Evolutionary conservation across 2,888 invertebrate genomes (phyloP), one percentile per base, ranked within the genome.

Genomic region (Kuschelorhynchus macadamiae): DNA sequence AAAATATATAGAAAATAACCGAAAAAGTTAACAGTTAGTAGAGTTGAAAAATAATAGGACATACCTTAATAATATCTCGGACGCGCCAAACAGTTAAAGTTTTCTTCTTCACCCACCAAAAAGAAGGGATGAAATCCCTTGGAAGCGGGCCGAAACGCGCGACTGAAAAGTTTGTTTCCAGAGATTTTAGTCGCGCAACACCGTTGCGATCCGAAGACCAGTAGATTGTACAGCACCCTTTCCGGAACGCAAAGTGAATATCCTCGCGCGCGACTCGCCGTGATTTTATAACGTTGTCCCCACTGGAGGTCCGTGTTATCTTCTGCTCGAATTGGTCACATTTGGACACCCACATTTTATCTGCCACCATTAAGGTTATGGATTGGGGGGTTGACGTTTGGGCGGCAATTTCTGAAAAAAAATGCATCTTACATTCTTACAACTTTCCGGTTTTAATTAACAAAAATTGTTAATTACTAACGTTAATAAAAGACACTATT

Each of bases 221-320:
- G n/a, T 41, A 25, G 49, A 62, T 49, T 64, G 56, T 18, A 57
- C 42, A 41, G 65, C 57, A 59, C 59, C 52, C 59, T 65, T 65
- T 42, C 42, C 65, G 59, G 46, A 57, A 65, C 65, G 59, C 59
- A 65, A 65, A 65, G 44, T 57, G 65, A 57, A 65, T 65, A 65
- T 65, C 42, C 17, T 57, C 21, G 52, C 42, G 59, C 65, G 59
- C 65, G 33, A 21, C 53, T 36, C 55, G 50, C 52, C 17, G 5
- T 33, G 65, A 59, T 65, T 63, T 65, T 65, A 65, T 65, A 65
- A 56, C 57, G 32, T 59, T 65, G 47, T 65, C 59, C 65, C 52
- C 65, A 57, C 55, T 56, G 64, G 56, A 49, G 41, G 46, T 32
- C 44, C 41, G 50, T 50, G 64, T 64, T 64, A 64, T 64, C 64